These are phyloP conservation scores for Lycocerus yunnanus DNA, from an alignment of 2,888 invertebrate species.

Conservation along the genomic window DNA sequence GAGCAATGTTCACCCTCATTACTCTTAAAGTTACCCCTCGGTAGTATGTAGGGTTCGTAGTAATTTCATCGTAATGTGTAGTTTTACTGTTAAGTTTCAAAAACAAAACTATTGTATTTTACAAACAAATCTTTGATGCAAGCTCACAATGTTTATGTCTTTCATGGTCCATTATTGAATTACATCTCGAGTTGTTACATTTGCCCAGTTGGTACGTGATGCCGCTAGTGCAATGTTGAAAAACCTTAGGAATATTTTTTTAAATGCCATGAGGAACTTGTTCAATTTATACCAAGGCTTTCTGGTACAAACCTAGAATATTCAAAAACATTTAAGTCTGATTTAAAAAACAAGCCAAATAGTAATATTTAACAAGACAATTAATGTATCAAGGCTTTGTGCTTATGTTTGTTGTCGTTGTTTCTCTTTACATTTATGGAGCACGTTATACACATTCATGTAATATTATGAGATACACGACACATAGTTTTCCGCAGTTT, in stretches of 20 bases:
- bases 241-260: too few species aligned
- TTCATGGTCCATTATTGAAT: neutral
- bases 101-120: neutral
- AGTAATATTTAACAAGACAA: neutral
- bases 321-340: neutral
- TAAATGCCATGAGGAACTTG: too few species aligned
- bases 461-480: conserved; percentile 22
- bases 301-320: neutral
- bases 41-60: conserved; percentile 12
- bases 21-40: conserved; percentile 27
- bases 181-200: neutral
- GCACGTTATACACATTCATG: conserved; percentile 23
- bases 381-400: neutral
- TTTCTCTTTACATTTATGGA: conserved; percentile 12
- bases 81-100: conserved; percentile 1
- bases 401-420: conserved; percentile 12
- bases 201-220: neutral
- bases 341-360: neutral
- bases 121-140: neutral
- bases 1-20: conserved; percentile 41
- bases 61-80: neutral
- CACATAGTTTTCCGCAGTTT: conserved; percentile 27
- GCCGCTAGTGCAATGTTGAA: neutral
- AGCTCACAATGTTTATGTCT: neutral
- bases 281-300: too few species aligned